Evolutionary conservation across 2,797 vertebrate genomes (phyloP), one percentile per base, ranked within the genome.

Genomic region (Simalia tracyae): DNA sequence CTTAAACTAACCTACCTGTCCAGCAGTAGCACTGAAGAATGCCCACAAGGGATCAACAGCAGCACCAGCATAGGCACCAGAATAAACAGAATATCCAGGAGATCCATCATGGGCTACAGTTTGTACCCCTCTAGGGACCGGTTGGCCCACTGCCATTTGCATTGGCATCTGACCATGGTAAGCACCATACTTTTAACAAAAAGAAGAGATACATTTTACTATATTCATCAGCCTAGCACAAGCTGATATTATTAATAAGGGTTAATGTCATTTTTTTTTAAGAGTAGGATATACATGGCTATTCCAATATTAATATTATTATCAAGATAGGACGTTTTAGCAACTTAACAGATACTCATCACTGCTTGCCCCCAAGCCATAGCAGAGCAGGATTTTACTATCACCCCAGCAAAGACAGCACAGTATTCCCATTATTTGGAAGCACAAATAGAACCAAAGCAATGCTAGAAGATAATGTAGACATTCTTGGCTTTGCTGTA

Each of bases 11-110:
- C 94, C 92, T 88, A 99, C 98, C 98, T 98, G 98, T 63, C 98
- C 98, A 59, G 98, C 98, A 85, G 98, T 96, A 86, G 98, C 97
- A 28, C 97, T 98, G 92, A 99, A 99, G 95, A 98, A 99, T 9
- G 97, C 95, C 98, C 98, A 98, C 98, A 98, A 97, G 1, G 98
- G 98, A 91, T 98, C 98, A 36, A 96, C 98, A 57, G 96, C 96
- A n/a, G 96, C 98, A 50, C 97, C 94, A 26, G 97, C 96, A 0
- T 97, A 98, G 17, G 94, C 88, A 7, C 96, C 97, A 5, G 97
- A 93, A 89, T 96, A 98, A 1, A 94, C 96, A 50, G 97, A 97
- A 36, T 98, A 98, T 0, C 93, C 92, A 5, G 93, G 63, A 76
- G 96, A 98, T 22, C 97, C 98, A 81, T 95, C 97, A 24, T 95